Conservation (phyloP, 2,113 vertebrate genomes). For the Catharus fuscescens region DNA sequence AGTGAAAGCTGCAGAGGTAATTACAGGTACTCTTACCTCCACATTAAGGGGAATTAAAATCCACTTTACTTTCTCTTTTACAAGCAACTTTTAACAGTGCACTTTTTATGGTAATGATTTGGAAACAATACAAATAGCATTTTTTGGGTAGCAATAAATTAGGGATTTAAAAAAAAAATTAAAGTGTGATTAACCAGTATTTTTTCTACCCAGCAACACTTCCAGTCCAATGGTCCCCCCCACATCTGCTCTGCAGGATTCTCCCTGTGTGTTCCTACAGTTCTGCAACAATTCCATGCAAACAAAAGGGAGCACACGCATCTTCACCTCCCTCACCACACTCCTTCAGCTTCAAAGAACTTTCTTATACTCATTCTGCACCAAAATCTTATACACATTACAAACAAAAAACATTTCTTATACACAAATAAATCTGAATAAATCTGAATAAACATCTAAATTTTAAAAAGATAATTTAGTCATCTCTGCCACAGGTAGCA, state of each 20-base stretch:
- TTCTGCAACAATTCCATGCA: neutral
- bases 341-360: neutral
- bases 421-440: neutral
- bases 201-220: neutral
- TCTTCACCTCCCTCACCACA: neutral
- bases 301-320: accelerated
- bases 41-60: neutral
- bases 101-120: neutral
- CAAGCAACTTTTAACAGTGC: neutral
- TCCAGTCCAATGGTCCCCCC: neutral
- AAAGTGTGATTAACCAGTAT: neutral
- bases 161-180: neutral
- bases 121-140: neutral
- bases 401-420: neutral
- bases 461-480: neutral
- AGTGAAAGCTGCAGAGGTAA: neutral
- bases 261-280: neutral
- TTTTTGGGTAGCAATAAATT: neutral
- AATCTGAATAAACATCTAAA: neutral
- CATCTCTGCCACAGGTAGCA: neutral
- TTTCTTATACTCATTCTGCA: neutral
- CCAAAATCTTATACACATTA: no score
- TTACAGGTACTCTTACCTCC: neutral
- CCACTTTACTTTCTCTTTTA: neutral
- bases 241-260: neutral